A percentile compares a stretch with the other conserved stretches of the same genome.
phyloP scores from a whole-genome alignment of 2,888 invertebrate genomes.

The Adelphocoris suturalis region DNA sequence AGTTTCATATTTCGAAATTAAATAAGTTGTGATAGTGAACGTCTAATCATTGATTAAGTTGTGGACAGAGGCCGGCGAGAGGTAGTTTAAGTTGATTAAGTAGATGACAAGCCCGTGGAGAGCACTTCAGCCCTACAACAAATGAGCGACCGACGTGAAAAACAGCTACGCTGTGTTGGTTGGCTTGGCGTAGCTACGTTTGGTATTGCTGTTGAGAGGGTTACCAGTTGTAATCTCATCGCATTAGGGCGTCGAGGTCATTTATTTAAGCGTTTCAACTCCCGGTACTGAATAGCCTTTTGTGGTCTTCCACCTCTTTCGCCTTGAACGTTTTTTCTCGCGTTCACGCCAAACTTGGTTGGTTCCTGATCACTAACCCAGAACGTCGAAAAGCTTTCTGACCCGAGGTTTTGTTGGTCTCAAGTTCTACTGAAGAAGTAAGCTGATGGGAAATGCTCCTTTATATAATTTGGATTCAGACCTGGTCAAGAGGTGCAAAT shows the following conservation, averaged over 20 bases:
- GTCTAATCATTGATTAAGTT: background rate
- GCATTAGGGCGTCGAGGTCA: constrained; percentile 51
- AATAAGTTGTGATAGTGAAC: background rate
- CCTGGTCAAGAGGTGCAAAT: no score
- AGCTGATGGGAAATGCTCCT: no score
- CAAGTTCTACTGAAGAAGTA: background rate
- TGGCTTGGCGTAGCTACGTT: constrained; percentile 11
- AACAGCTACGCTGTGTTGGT: background rate
- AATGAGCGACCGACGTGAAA: background rate
- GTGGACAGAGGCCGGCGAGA: background rate
- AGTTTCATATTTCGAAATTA: no score
- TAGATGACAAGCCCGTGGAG: background rate
- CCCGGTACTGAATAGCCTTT: constrained; percentile 37
- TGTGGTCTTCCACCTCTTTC: background rate
- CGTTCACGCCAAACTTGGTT: background rate
- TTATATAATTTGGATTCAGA: no score
- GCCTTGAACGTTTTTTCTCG: background rate
- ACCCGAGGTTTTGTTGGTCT: background rate
- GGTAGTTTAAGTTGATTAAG: constrained; percentile 45
- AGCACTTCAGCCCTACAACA: background rate
- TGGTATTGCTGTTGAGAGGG: constrained; percentile 30
- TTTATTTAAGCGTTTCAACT: constrained; percentile 54
- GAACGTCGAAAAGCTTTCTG: background rate
- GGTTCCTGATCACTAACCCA: constrained; percentile 7
- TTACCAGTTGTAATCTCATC: constrained; percentile 62